Conservation (phyloP, 1,140 invertebrate genomes). For the Drosophila bocki region DNA sequence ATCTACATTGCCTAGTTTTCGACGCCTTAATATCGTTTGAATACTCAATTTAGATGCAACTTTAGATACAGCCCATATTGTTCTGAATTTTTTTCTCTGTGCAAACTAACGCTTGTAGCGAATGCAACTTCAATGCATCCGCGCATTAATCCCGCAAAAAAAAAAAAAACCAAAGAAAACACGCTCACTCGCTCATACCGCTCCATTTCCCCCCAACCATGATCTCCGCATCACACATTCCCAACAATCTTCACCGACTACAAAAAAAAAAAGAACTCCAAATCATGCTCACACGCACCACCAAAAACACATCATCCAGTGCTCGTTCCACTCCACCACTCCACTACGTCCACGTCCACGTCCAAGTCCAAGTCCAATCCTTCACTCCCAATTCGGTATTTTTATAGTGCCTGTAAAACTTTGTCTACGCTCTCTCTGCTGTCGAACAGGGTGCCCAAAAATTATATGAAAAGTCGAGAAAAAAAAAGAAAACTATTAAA, state of each 20-base stretch:
- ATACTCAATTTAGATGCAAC: background rate
- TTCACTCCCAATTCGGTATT: slow-evolving; percentile 36
- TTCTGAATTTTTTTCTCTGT: slow-evolving; percentile 42
- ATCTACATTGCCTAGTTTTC: background rate
- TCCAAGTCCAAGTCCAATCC: slow-evolving; percentile 39
- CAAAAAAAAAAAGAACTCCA: slow-evolving; percentile 29
- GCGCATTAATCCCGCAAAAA: slow-evolving; percentile 37
- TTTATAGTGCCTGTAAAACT: slow-evolving; percentile 49
- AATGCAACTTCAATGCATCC: slow-evolving; percentile 22
- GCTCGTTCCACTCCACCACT: slow-evolving; percentile 43
- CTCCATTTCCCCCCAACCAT: slow-evolving; percentile 76
- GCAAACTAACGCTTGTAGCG: slow-evolving; percentile 36
- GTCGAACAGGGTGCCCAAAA: slow-evolving; percentile 67
- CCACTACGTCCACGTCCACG: slow-evolving; percentile 16
- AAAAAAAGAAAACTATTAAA: slow-evolving; percentile 13
- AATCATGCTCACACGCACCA: slow-evolving; percentile 46
- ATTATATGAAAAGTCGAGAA: slow-evolving; percentile 28
- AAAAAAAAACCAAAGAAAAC: slow-evolving; percentile 34
- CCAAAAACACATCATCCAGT: slow-evolving; percentile 44
- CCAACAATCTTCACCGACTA: slow-evolving; percentile 22
- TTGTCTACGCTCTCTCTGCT: slow-evolving; percentile 59
- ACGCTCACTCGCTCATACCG: slow-evolving; percentile 81
- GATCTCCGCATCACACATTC: slow-evolving; percentile 69
- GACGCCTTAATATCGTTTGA: background rate
- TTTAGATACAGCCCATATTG: slow-evolving; percentile 4